Evolutionary conservation across 2,797 vertebrate species (phyloP).

Genomic region (Peromyscus melanophrys): DNA sequence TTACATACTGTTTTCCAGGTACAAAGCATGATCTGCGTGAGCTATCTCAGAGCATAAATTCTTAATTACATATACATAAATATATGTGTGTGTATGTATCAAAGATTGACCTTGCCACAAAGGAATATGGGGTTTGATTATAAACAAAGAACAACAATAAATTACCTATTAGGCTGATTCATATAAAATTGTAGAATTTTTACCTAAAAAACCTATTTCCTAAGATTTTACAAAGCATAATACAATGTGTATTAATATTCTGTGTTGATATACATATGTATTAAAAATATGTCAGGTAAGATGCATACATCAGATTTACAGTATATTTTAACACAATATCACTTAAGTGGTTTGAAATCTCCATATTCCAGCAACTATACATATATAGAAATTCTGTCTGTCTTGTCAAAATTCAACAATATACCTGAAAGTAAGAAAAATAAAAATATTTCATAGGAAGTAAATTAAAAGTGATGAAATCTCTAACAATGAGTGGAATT

Average conservation of each 20-base stretch:
- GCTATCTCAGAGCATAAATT: neutral
- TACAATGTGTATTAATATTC: neutral
- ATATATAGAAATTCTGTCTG: conserved; percentile 1
- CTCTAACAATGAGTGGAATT: conserved; percentile 2
- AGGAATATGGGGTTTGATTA: neutral
- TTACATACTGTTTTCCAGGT: conserved; percentile 9
- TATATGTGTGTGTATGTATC: no score
- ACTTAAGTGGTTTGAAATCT: conserved; percentile 3
- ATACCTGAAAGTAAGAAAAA: conserved; percentile 40
- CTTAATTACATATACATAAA: no score
- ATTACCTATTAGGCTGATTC: conserved; percentile 13
- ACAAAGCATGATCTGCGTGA: neutral
- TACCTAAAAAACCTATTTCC: neutral
- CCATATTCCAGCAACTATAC: neutral
- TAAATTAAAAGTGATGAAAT: conserved; percentile 11
- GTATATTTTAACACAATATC: neutral
- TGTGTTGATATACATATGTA: neutral
- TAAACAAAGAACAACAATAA: neutral
- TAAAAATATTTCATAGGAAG: neutral
- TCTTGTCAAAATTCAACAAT: neutral
- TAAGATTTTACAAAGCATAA: neutral
- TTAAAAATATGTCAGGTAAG: conserved; percentile 22
- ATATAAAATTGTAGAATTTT: neutral
- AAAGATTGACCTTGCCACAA: neutral
- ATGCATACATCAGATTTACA: neutral